phyloP scores from a whole-genome alignment of 2,113 vertebrate species.

The Myanophis thanlyinensis region DNA sequence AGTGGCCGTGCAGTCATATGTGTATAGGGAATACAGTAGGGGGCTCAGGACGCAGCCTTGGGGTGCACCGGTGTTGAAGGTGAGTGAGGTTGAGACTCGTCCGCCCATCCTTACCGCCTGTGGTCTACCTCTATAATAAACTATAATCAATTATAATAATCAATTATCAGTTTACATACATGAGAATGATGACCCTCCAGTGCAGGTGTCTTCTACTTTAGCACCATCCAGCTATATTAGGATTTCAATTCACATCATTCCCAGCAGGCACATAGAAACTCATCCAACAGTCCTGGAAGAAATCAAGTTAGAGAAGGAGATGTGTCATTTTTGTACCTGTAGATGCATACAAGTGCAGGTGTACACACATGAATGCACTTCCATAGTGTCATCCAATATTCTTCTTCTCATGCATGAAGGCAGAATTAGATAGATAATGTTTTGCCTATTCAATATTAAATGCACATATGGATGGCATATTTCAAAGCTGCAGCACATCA shows the following conservation, averaged over 20 bases:
- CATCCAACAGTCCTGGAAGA: not conserved
- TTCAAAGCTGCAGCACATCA: conserved; percentile 17
- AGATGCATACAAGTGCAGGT: not conserved
- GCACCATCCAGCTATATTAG: not conserved
- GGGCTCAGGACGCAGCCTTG: too few relatives aligned
- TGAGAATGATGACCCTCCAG: not conserved
- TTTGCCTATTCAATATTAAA: not conserved
- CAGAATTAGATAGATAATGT: not conserved
- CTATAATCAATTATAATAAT: not conserved
- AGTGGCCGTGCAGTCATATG: too few relatives aligned
- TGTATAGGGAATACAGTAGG: too few relatives aligned
- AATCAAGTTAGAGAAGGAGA: not conserved
- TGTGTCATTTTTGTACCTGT: not conserved
- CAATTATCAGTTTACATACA: not conserved
- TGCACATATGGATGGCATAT: not conserved
- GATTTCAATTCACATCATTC: not conserved
- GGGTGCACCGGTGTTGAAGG: too few relatives aligned
- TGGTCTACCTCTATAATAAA: too few relatives aligned
- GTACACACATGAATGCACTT: not conserved
- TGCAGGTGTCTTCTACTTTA: not conserved
- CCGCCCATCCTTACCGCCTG: too few relatives aligned
- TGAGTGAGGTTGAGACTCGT: too few relatives aligned
- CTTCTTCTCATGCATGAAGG: not conserved
- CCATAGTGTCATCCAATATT: not conserved
- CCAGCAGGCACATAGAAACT: not conserved